phyloP scores from a whole-genome alignment of 2,797 vertebrate species.

The Zenarchopterus dispar region DNA sequence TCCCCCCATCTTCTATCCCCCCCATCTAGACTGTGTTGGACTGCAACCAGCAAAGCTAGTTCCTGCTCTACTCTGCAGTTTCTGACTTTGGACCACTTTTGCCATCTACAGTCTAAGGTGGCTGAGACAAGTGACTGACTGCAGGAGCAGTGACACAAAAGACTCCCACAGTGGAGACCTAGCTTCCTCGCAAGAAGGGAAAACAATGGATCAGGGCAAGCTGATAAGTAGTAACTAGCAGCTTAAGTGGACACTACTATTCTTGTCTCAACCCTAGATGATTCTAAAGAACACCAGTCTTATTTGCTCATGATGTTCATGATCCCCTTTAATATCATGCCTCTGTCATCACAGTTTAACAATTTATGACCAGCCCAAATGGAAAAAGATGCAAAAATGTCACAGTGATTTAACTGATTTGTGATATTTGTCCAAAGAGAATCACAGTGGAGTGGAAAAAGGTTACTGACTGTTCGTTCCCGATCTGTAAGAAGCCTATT shows the following conservation, averaged over 20 bases:
- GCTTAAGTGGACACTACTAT: background rate
- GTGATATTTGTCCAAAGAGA: slow-evolving; percentile 49
- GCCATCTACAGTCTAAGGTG: slow-evolving; percentile 1
- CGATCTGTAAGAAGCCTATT: slow-evolving; percentile 51
- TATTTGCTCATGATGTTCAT: slow-evolving; percentile 31
- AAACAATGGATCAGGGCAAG: slow-evolving; percentile 2
- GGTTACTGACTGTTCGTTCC: slow-evolving; percentile 38
- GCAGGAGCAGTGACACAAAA: background rate
- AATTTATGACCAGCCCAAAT: slow-evolving; percentile 46
- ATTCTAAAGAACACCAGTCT: slow-evolving; percentile 8
- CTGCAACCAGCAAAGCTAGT: background rate
- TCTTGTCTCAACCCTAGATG: slow-evolving; percentile 7
- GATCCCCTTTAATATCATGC: slow-evolving; percentile 28
- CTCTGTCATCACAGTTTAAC: slow-evolving; percentile 25
- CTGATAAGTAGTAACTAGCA: slow-evolving; percentile 1
- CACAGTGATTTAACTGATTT: slow-evolving; percentile 51
- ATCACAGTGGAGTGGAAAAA: slow-evolving; percentile 59
- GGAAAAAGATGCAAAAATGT: slow-evolving; percentile 33
- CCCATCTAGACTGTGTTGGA: background rate
- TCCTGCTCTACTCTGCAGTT: background rate
- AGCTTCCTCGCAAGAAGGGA: background rate
- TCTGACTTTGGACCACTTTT: background rate
- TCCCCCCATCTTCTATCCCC: background rate
- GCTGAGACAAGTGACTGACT: slow-evolving; percentile 8
- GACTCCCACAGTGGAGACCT: slow-evolving; percentile 9